These are phyloP conservation scores for Cyaniris semiargus DNA, from an alignment of 2,888 invertebrate species.

Conservation along the genomic window DNA sequence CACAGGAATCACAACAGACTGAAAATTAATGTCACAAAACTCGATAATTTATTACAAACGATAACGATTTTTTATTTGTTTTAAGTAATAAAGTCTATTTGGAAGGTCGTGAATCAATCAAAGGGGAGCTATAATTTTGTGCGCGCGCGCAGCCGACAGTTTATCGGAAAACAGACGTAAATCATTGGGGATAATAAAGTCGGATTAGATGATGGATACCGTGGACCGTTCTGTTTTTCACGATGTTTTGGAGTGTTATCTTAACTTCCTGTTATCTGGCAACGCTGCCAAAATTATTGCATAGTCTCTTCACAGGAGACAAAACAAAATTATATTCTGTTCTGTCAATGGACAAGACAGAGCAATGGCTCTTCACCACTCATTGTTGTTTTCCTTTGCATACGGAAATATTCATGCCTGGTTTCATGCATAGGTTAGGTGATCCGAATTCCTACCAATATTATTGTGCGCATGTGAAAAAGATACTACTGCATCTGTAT, in stretches of 20 bases:
- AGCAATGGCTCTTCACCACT: no score
- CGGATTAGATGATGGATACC: conserved; percentile 35
- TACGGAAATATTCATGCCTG: no score
- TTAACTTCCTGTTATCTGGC: not conserved
- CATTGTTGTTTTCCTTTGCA: no score
- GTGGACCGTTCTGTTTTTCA: conserved; percentile 13
- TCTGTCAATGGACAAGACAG: no score
- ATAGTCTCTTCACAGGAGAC: not conserved
- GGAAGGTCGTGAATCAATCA: conserved; percentile 45
- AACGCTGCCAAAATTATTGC: not conserved
- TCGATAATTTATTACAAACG: conserved; percentile 31
- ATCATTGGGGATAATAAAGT: conserved; percentile 44
- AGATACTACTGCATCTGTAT: no score
- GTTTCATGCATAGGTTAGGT: no score
- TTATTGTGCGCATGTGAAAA: no score
- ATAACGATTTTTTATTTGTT: conserved; percentile 41
- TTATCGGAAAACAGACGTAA: conserved; percentile 42
- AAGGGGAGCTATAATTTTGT: conserved; percentile 42
- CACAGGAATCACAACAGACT: conserved; percentile 3
- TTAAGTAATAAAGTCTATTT: conserved; percentile 42
- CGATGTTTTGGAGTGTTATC: not conserved
- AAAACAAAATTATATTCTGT: no score
- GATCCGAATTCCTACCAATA: no score
- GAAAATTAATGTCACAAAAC: conserved; percentile 11
- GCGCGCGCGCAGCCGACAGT: conserved; percentile 36